Evolutionary conservation across 2,888 invertebrate genomes (phyloP), one percentile per base, ranked within the genome.

Genomic region (Phanerotoma sp.): DNA sequence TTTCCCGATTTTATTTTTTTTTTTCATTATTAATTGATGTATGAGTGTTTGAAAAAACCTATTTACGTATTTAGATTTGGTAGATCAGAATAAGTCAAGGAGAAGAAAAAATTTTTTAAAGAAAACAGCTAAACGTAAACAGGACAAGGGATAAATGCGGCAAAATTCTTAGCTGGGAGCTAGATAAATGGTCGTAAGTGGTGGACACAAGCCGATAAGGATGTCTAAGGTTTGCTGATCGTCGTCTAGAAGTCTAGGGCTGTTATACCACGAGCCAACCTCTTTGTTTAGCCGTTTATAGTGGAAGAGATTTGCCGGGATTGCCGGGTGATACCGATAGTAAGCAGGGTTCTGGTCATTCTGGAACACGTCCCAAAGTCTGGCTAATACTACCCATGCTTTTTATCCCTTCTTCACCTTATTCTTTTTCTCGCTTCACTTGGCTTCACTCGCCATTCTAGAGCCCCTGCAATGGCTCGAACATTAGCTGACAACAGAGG

Each of bases 221-320:
- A 65, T 60, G 50, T 51, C 28, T 37, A 50, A 16, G 40, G 45
- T 41, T 38, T 41, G 50, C 33, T 46, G 32, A 54, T 58, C 51
- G 55, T 57, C 54, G 55, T 51, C 51, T 51, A 48, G 51, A 52
- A 18, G 35, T 46, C 54, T 48, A 33, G 49, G 56, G 49, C 37
- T 45, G 32, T 55, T 46, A n/a, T 40, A 58, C 55, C 58, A 75
- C 76, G 75, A 75, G 76, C 75, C 67, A 71, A 75, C 70, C 73
- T 75, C 75, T 77, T 77, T 77, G 77, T 77, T 77, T 77, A 77
- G 77, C 75, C 76, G 77, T 77, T 77, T 77, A 77, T 71, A 72
- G 74, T 71, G 71, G 71, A 72, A 74, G 75, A 75, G 77, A 77
- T 77, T 76, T 74, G 68, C 73, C 63, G 67, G 74, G 75, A 75